Evolutionary conservation across 1,140 invertebrate genomes (phyloP).

Genomic region (Calephelis virginiensis): DNA sequence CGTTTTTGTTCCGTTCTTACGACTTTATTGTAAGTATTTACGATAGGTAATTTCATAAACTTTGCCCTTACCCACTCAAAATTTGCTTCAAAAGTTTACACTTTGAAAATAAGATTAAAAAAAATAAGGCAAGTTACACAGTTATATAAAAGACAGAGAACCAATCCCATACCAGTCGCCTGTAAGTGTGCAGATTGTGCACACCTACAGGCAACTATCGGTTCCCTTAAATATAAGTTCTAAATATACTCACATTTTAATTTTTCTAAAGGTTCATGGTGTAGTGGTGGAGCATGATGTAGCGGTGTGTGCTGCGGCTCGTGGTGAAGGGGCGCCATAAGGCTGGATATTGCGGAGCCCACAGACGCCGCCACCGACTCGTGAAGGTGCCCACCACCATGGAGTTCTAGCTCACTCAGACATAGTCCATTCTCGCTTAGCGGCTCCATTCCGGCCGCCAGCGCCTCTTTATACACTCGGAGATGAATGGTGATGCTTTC

Average conservation of each 20-base stretch:
- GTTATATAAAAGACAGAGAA: too few species aligned
- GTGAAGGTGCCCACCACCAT: conserved; percentile 73
- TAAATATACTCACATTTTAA: conserved; percentile 85
- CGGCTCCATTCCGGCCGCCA: conserved; percentile 81
- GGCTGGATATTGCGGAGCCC: conserved; percentile 82
- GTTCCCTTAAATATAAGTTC: too few species aligned
- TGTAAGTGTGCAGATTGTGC: too few species aligned
- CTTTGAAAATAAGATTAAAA: too few species aligned
- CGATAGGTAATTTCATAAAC: too few species aligned
- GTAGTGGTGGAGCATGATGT: conserved; percentile 80
- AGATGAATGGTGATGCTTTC: conserved; percentile 75
- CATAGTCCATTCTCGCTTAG: conserved; percentile 83
- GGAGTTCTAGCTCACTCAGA: conserved; percentile 84
- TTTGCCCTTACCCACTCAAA: too few species aligned
- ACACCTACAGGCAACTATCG: too few species aligned
- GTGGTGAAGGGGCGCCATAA: conserved; percentile 82
- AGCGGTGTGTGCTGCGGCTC: conserved; percentile 80
- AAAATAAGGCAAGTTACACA: too few species aligned
- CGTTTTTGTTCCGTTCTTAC: too few species aligned
- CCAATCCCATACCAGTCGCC: too few species aligned
- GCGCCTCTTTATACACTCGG: conserved; percentile 78
- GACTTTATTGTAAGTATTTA: too few species aligned
- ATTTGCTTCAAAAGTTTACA: too few species aligned
- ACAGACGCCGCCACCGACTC: conserved; percentile 82
- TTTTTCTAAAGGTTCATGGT: conserved; percentile 89